Evolutionary conservation across 2,797 vertebrate species (phyloP).

Genomic region (Melanotaenia boesemani): DNA sequence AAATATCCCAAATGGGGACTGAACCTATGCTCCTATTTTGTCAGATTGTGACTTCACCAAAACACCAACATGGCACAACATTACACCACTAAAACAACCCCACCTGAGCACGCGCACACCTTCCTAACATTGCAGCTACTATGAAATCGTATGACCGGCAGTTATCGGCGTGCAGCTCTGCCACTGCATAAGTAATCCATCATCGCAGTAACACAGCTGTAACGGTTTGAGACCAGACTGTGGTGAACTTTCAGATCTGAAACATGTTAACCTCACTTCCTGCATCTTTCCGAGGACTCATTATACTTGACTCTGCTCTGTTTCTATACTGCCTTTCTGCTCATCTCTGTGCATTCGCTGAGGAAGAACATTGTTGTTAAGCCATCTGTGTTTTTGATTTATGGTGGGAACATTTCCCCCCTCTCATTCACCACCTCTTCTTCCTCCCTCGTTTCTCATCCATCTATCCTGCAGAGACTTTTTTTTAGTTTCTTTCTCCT

Average conservation of each 20-base stretch:
- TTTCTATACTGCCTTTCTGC: neutral
- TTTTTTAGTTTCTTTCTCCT: constrained; percentile 76
- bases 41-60: too few relatives aligned
- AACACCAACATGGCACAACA: too few relatives aligned
- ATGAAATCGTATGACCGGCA: neutral
- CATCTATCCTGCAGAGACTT: constrained; percentile 81
- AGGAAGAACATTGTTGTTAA: neutral
- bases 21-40: too few relatives aligned
- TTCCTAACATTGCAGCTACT: neutral
- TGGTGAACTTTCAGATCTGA: neutral
- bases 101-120: neutral
- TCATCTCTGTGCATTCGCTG: neutral
- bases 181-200: neutral
- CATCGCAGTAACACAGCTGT: neutral
- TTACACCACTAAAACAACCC: too few relatives aligned
- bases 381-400: constrained; percentile 68
- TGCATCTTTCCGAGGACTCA: neutral
- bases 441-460: constrained; percentile 60
- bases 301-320: neutral
- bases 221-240: neutral
- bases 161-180: neutral
- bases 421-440: constrained; percentile 20
- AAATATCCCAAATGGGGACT: too few relatives aligned
- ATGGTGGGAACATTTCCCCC: constrained; percentile 46
- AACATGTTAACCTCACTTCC: neutral